phyloP scores from a whole-genome alignment of 2,888 invertebrate genomes.

The Lochmaea crataegi region DNA sequence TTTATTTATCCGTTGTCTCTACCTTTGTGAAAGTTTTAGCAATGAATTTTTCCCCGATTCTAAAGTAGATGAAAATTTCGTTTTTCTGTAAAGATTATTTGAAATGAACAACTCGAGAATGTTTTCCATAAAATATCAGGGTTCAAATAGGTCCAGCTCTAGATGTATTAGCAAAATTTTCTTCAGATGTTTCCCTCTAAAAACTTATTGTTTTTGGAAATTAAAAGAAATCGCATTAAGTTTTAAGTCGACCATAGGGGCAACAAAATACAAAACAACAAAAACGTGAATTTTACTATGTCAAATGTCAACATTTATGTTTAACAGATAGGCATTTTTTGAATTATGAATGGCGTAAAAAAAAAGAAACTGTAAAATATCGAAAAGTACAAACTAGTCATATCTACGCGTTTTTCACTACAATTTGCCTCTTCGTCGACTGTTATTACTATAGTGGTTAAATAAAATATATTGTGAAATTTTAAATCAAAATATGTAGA shows the following conservation, averaged over 20 bases:
- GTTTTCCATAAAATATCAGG: slow-evolving; percentile 43
- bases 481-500: slow-evolving; percentile 41
- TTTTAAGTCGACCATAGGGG: background rate
- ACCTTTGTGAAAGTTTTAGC: slow-evolving; percentile 37
- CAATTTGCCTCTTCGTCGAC: slow-evolving; percentile 11
- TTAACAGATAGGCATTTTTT: no score
- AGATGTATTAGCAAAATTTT: slow-evolving; percentile 34
- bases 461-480: slow-evolving; percentile 36
- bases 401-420: slow-evolving; percentile 20
- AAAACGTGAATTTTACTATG: no score
- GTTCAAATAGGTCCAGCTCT: slow-evolving; percentile 45
- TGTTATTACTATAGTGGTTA: slow-evolving; percentile 5
- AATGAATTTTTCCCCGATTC: slow-evolving; percentile 37
- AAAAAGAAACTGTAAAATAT: background rate
- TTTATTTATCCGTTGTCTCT: slow-evolving; percentile 28
- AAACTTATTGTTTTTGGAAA: slow-evolving; percentile 30
- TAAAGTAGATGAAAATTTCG: slow-evolving; percentile 38
- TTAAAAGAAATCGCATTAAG: background rate
- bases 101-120: slow-evolving; percentile 29
- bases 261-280: background rate
- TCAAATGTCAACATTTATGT: no score
- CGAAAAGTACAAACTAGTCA: slow-evolving; percentile 16
- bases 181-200: slow-evolving; percentile 24
- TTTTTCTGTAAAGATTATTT: slow-evolving; percentile 40
- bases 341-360: no score